Evolutionary conservation across 2,888 invertebrate species (phyloP).

Genomic region (Xiphydria camelus): DNA sequence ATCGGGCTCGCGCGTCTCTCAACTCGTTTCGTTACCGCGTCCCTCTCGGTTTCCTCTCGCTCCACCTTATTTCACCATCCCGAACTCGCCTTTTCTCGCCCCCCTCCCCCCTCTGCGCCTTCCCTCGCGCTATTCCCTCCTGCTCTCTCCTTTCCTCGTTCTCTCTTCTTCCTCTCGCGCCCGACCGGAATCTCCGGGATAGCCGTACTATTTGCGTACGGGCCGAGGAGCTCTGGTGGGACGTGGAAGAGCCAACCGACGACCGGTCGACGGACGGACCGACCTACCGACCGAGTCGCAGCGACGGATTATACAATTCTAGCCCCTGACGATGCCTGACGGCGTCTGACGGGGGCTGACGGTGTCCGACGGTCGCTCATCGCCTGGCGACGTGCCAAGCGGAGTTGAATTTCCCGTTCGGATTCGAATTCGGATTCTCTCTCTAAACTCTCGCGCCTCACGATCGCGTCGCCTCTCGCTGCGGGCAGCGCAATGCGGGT

Average conservation of each 20-base stretch:
- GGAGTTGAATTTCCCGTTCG: conserved; percentile 31
- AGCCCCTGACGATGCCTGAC: conserved; percentile 23
- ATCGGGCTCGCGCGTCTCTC: conserved; percentile 4
- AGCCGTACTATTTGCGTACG: not conserved
- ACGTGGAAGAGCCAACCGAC: not conserved
- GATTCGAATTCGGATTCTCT: conserved; percentile 31
- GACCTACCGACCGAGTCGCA: conserved; percentile 6
- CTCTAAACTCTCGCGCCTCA: too few relatives aligned
- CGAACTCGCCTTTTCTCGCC: not conserved
- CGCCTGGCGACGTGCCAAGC: conserved; percentile 15
- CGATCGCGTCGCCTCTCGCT: too few relatives aligned
- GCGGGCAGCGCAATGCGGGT: too few relatives aligned
- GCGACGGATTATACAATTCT: conserved; percentile 30
- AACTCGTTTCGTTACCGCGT: too few relatives aligned
- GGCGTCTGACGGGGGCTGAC: conserved; percentile 21
- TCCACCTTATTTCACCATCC: not conserved
- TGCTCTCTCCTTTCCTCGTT: too few relatives aligned
- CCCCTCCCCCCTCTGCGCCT: conserved; percentile 7
- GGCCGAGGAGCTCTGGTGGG: not conserved
- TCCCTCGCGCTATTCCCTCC: conserved; percentile 2
- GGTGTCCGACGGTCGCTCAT: conserved; percentile 2
- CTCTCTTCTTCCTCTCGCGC: too few relatives aligned
- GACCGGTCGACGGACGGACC: too few relatives aligned
- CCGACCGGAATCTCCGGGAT: too few relatives aligned
- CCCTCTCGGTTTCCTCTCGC: conserved; percentile 1